Evolutionary conservation across 2,888 invertebrate species (phyloP).

Genomic region (Elegia similella): DNA sequence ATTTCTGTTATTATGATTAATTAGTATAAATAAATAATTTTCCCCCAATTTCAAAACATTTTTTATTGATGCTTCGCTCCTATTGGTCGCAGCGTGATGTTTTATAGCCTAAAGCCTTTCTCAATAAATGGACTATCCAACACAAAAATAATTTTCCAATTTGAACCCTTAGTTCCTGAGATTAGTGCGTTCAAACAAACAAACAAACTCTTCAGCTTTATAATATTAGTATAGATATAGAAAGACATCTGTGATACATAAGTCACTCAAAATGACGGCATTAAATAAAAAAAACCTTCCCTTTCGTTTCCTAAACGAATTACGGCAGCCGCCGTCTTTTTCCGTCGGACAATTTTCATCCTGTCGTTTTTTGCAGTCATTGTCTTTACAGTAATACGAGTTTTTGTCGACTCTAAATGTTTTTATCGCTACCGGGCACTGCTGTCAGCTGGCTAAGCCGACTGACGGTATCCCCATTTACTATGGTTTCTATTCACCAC

Average conservation of each 20-base stretch:
- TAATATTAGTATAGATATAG: too few relatives aligned
- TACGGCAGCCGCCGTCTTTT: not conserved
- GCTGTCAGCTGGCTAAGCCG: not conserved
- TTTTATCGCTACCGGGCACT: constrained; percentile 5
- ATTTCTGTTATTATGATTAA: too few relatives aligned
- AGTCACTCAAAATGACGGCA: not conserved
- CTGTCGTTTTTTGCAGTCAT: constrained; percentile 12
- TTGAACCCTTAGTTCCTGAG: too few relatives aligned
- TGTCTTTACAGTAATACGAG: constrained; percentile 9
- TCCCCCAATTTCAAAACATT: too few relatives aligned
- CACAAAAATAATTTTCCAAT: too few relatives aligned
- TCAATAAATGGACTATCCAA: too few relatives aligned
- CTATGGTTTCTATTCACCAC: not conserved
- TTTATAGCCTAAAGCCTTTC: too few relatives aligned
- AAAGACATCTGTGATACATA: not conserved
- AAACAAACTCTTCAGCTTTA: too few relatives aligned
- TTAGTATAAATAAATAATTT: too few relatives aligned
- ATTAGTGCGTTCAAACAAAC: too few relatives aligned
- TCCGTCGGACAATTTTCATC: constrained; percentile 3
- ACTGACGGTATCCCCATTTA: not conserved
- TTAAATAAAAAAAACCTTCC: not conserved
- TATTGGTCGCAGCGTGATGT: too few relatives aligned
- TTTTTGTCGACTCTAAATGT: constrained; percentile 5
- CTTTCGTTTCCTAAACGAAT: not conserved
- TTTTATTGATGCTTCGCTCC: too few relatives aligned